phyloP scores from a whole-genome alignment of 2,113 vertebrate genomes.

The Felis chaus region DNA sequence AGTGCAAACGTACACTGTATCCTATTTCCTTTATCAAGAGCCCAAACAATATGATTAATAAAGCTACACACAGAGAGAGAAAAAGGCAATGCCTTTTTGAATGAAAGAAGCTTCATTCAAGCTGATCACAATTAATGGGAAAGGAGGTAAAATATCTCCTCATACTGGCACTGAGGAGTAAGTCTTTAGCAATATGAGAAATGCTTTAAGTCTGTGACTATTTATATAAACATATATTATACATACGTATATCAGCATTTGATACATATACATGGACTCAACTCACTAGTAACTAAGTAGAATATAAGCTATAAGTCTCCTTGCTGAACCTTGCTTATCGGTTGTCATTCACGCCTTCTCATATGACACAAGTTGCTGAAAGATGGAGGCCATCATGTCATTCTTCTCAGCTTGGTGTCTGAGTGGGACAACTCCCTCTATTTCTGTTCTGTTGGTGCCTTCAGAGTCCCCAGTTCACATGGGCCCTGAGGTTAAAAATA shows the following conservation, averaged over 20 bases:
- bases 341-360: background rate
- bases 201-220: background rate
- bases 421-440: background rate
- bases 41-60: background rate
- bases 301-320: background rate
- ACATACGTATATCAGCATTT: background rate
- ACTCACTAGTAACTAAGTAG: background rate
- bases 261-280: background rate
- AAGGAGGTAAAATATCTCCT: background rate
- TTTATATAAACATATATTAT: background rate
- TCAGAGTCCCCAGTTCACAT: constrained; percentile 61
- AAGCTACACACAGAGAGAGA: background rate
- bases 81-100: background rate
- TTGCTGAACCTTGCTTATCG: background rate
- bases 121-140: background rate
- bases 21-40: background rate
- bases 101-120: background rate
- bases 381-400: constrained; percentile 6
- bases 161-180: background rate
- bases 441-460: background rate
- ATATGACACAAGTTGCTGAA: background rate
- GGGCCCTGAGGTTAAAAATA: constrained; percentile 36
- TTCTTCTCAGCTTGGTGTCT: background rate
- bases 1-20: background rate
- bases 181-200: background rate